Evolutionary conservation across 2,113 vertebrate genomes (phyloP).

Genomic region (Mobula birostris): DNA sequence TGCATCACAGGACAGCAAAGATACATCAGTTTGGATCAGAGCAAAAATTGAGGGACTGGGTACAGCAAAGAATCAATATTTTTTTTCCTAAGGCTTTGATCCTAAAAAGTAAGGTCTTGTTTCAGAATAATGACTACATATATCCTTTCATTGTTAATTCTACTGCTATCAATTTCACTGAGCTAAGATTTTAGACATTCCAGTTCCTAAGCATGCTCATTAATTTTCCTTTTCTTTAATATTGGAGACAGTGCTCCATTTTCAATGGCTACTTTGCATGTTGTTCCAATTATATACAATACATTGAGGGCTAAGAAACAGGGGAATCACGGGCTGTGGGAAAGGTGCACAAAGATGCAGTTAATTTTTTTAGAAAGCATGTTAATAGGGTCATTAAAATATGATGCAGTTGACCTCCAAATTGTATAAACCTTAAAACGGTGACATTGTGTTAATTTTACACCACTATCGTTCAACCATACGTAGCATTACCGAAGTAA

Average conservation of each 20-base stretch:
- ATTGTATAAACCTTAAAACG: not conserved
- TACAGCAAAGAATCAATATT: not conserved
- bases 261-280: not conserved
- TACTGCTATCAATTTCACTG: not conserved
- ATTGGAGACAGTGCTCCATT: not conserved
- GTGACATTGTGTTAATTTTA: too few relatives aligned
- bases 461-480: too few relatives aligned
- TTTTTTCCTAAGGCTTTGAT: not conserved
- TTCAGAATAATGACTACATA: not conserved
- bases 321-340: not conserved
- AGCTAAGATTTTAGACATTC: not conserved
- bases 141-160: not conserved
- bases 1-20: not conserved
- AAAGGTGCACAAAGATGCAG: not conserved
- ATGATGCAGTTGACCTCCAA: not conserved
- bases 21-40: not conserved
- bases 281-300: not conserved
- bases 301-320: not conserved
- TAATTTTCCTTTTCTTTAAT: not conserved
- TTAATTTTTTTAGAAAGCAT: not conserved
- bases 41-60: not conserved
- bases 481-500: too few relatives aligned
- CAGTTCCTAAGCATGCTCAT: not conserved
- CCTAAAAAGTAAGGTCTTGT: not conserved
- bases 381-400: not conserved